Evolutionary conservation across 2,888 invertebrate genomes (phyloP).

Genomic region (Trichogramma evanescens): DNA sequence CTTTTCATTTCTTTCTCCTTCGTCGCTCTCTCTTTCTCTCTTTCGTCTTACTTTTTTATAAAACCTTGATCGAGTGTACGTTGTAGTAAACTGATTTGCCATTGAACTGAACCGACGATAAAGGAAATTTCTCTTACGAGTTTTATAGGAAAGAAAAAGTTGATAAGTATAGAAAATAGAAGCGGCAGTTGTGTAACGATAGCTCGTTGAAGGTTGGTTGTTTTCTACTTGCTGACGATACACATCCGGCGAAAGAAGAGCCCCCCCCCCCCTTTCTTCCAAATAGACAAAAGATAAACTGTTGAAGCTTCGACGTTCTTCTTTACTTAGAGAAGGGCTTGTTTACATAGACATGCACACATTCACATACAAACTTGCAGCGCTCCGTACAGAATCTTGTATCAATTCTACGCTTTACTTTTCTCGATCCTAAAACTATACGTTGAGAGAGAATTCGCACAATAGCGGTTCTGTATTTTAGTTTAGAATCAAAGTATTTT

Average conservation of each 20-base stretch:
- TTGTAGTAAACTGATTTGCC: slow-evolving; percentile 11
- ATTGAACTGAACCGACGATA: slow-evolving; percentile 12
- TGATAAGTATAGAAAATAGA: slow-evolving; percentile 2
- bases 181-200: slow-evolving; percentile 7
- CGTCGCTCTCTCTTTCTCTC: slow-evolving; percentile 2
- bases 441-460: no score
- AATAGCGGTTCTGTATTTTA: no score
- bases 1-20: no score
- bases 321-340: slow-evolving; percentile 13
- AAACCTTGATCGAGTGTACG: no score
- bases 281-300: slow-evolving; percentile 12
- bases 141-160: background rate
- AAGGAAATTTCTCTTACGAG: slow-evolving; percentile 11
- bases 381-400: background rate
- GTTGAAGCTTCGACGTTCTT: slow-evolving; percentile 7
- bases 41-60: background rate
- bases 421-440: background rate
- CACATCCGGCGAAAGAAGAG: background rate
- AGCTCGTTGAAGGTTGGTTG: background rate
- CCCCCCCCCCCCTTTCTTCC: no score
- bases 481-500: no score
- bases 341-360: slow-evolving; percentile 10
- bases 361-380: slow-evolving; percentile 9
- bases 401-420: slow-evolving; percentile 10
- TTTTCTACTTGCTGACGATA: background rate